Evolutionary conservation across 2,888 invertebrate species (phyloP).

Genomic region (Phrixothrix hirtus): DNA sequence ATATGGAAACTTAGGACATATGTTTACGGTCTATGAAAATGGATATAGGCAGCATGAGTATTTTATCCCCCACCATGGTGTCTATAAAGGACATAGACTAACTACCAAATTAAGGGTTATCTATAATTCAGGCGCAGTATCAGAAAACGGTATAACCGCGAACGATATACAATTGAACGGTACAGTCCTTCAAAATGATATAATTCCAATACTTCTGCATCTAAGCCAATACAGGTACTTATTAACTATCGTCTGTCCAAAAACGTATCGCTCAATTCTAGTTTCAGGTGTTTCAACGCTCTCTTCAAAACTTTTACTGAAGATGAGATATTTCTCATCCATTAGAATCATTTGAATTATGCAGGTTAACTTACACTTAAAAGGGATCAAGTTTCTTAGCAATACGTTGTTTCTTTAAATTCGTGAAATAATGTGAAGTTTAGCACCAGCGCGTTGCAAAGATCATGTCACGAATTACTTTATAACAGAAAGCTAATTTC

Average conservation of each 20-base stretch:
- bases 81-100: too few species aligned
- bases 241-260: conserved; percentile 47
- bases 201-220: conserved; percentile 44
- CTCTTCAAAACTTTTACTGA: conserved; percentile 50
- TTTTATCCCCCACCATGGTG: too few species aligned
- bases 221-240: too few species aligned
- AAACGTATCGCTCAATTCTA: conserved; percentile 47
- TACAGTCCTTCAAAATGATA: conserved; percentile 43
- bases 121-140: not conserved
- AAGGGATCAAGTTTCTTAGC: conserved; percentile 43
- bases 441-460: conserved; percentile 19
- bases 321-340: conserved; percentile 11
- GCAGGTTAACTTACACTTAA: conserved; percentile 46
- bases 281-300: conserved; percentile 37
- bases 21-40: too few species aligned
- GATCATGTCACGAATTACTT: conserved; percentile 17
- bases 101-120: not conserved
- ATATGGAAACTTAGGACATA: too few species aligned
- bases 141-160: conserved; percentile 7
- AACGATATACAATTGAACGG: conserved; percentile 38
- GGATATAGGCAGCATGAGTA: too few species aligned
- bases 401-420: conserved; percentile 33
- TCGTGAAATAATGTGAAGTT: too few species aligned
- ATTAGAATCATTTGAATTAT: not conserved
- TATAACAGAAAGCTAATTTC: too few species aligned